Base-by-base conservation (phyloP, 2,113 vertebrate species). In the Mus pahari region DNA sequence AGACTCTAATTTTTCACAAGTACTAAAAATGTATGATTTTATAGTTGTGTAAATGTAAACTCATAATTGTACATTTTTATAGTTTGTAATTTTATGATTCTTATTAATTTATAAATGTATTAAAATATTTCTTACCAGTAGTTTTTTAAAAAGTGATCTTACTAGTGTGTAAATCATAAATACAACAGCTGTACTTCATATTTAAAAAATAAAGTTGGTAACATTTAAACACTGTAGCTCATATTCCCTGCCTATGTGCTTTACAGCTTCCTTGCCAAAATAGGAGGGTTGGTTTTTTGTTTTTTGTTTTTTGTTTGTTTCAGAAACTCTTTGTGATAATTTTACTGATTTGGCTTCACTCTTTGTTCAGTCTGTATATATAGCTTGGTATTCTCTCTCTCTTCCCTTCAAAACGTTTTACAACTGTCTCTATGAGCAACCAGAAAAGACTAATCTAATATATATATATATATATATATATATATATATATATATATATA, bases 391-490 rank as follows among this genome's bases (percentile, higher is more conserved):
- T 1, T 60, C 2, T 26, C 12, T 64, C 26, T 55, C 7, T 20
- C 31, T 1, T 11, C 31, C 45, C 91, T 92, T 82, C 95, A 90
- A 79, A 50, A 98, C 94, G 31, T 93, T 98, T 97, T 97, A 94
- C 48, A 86, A 86, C 28, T 0, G 0, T 74, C 91, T 95, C 45
- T 96, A 97, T 96, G 28, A 88, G 90, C 94, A 96, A 53, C 22
- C 74, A 89, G 95, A 97, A 98, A 96, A 91, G 94, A 62, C 83
- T 83, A 97, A 91, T 94, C 96, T 31, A n/a, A 60, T 28, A 39
- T 62, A n/a, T n/a, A 8, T 73, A 7, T 7, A 22, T 22, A 7
- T n/a, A n/a, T n/a, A n/a, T n/a, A n/a, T n/a, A n/a, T n/a, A n/a
- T n/a, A n/a, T n/a, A n/a, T n/a, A n/a, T n/a, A n/a, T n/a, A n/a